A percentile compares a stretch with the other conserved stretches of the same genome.
These are phyloP conservation scores for Microchrysa polita DNA, from an alignment of 2,888 invertebrate genomes.

Conservation along the genomic window DNA sequence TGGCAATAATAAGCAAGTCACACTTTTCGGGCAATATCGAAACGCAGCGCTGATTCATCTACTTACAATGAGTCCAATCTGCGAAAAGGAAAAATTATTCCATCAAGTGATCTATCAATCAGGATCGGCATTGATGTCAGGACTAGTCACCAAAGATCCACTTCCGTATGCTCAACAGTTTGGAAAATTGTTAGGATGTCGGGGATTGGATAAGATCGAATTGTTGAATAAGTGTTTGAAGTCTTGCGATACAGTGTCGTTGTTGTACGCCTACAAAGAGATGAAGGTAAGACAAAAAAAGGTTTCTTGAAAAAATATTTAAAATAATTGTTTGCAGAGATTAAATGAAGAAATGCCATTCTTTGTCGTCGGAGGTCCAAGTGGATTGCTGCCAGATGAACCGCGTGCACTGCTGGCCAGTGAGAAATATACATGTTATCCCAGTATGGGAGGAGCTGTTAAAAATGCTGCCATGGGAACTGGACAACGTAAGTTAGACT, in stretches of 20 bases:
- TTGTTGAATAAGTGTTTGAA: constrained; percentile 28
- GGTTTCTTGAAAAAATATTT: background rate
- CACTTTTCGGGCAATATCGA: constrained; percentile 64
- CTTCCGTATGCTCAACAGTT: constrained; percentile 49
- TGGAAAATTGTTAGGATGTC: constrained; percentile 52
- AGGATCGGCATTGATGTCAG: constrained; percentile 62
- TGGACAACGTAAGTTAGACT: constrained; percentile 24
- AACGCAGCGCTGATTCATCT: constrained; percentile 63
- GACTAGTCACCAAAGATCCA: constrained; percentile 61
- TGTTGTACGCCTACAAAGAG: constrained; percentile 10
- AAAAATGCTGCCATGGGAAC: constrained; percentile 41
- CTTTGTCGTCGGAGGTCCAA: constrained; percentile 38
- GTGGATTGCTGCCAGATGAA: constrained; percentile 29
- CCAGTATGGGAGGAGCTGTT: constrained; percentile 44
- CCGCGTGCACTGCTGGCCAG: constrained; percentile 41
- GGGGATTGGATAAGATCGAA: background rate
- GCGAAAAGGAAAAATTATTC: constrained; percentile 58
- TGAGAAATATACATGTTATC: constrained; percentile 34
- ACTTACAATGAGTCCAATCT: constrained; percentile 53
- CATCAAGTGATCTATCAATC: constrained; percentile 64
- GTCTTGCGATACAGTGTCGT: background rate
- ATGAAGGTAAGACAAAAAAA: constrained; percentile 3
- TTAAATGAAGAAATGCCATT: background rate
- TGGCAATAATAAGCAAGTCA: constrained; percentile 62
- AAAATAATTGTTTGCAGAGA: background rate